Evolutionary conservation across 2,113 vertebrate genomes (phyloP).

Genomic region (Muntiacus reevesi): DNA sequence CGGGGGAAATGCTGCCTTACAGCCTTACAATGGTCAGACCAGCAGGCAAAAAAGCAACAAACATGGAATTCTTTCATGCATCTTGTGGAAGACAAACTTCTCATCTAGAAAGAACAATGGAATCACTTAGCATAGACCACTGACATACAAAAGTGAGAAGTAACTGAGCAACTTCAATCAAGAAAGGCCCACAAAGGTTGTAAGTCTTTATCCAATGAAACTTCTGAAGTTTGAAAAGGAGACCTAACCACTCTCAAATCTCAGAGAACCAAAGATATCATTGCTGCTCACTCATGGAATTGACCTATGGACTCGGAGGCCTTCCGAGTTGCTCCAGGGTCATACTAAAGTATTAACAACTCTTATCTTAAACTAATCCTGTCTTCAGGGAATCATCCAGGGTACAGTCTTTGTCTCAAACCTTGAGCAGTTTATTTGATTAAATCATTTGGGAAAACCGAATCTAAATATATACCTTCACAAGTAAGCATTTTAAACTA

Average conservation of each 20-base stretch:
- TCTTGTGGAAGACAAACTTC: neutral
- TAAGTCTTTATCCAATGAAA: neutral
- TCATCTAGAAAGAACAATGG: neutral
- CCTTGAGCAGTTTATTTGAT: neutral
- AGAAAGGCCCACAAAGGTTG: neutral
- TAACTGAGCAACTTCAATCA: neutral
- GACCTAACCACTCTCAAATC: neutral
- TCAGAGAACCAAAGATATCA: neutral
- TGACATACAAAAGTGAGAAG: neutral
- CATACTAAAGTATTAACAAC: neutral
- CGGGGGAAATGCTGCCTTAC: neutral
- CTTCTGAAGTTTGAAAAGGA: neutral
- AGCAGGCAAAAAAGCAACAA: neutral
- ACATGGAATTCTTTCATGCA: neutral
- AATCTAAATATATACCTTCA: constrained; percentile 45
- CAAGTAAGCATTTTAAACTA: constrained; percentile 42
- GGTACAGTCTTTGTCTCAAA: neutral
- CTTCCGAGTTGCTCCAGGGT: neutral
- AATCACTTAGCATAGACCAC: neutral
- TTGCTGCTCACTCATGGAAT: neutral
- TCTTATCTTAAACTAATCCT: neutral
- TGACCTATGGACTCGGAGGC: neutral
- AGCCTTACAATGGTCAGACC: neutral
- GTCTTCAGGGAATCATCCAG: neutral
- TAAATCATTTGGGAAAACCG: neutral